Conservation (phyloP, 2,888 invertebrate species). For the Neoscelio sp. region DNA sequence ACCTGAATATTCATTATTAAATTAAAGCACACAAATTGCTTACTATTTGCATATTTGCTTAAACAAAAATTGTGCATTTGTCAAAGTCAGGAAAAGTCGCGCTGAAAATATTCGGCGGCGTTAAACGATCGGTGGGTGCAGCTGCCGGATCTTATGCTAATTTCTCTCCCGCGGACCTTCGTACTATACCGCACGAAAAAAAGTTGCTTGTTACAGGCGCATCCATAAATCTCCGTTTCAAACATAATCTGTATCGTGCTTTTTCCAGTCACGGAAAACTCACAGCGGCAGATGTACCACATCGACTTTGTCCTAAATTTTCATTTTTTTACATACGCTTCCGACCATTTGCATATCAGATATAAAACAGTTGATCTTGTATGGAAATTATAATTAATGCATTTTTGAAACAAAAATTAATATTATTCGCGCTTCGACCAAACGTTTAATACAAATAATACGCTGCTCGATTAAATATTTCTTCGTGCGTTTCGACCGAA, state of each 20-base stretch:
- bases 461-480: not conserved
- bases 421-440: not conserved
- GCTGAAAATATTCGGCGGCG: slow-evolving; percentile 27
- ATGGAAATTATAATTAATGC: slow-evolving; percentile 36
- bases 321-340: slow-evolving; percentile 76
- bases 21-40: too few species aligned
- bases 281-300: slow-evolving; percentile 75
- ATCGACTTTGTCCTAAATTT: slow-evolving; percentile 73
- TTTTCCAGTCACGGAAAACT: slow-evolving; percentile 72
- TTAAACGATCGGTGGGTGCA: slow-evolving; percentile 68
- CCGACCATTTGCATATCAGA: slow-evolving; percentile 68
- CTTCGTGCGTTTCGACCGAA: not conserved
- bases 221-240: slow-evolving; percentile 80
- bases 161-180: slow-evolving; percentile 77
- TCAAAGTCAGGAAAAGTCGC: slow-evolving; percentile 32
- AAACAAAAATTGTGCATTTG: slow-evolving; percentile 16
- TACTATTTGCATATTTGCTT: slow-evolving; percentile 4
- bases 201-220: slow-evolving; percentile 80
- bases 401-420: slow-evolving; percentile 24
- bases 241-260: slow-evolving; percentile 80
- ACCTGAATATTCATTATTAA: too few species aligned
- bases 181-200: slow-evolving; percentile 76
- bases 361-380: slow-evolving; percentile 22
- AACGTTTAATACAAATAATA: slow-evolving; percentile 16
- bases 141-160: slow-evolving; percentile 82